phyloP scores from a whole-genome alignment of 2,113 vertebrate genomes.

The Zeus faber region DNA sequence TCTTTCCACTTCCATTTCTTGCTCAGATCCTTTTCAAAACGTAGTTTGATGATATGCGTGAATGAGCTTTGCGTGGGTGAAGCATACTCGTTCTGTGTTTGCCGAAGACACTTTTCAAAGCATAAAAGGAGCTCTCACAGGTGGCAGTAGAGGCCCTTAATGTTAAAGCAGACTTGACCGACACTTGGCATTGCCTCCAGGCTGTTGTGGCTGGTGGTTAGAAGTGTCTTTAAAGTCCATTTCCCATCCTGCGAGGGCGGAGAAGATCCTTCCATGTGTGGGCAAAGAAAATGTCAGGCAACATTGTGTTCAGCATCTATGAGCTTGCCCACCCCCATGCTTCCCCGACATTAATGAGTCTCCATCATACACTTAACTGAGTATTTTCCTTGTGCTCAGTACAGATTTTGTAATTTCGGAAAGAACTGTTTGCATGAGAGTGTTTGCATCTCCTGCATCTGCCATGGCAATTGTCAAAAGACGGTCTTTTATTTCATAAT shows the following conservation, averaged over 20 bases:
- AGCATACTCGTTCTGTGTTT: not conserved
- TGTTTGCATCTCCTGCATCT: not conserved
- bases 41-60: not conserved
- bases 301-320: not conserved
- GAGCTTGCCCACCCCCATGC: not conserved
- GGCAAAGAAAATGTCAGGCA: not conserved
- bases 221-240: not conserved
- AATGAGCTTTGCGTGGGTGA: not conserved
- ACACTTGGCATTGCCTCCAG: constrained; percentile 1
- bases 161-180: not conserved
- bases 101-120: not conserved
- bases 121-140: not conserved
- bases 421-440: not conserved
- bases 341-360: not conserved
- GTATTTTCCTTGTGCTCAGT: not conserved
- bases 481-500: not conserved
- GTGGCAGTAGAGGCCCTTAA: not conserved
- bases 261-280: not conserved
- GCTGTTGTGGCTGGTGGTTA: not conserved
- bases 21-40: not conserved
- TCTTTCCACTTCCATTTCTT: not conserved
- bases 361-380: no score
- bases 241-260: not conserved
- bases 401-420: not conserved
- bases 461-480: not conserved